These are phyloP conservation scores for Megamerina dolium DNA, from an alignment of 2,888 invertebrate genomes.

Conservation along the genomic window DNA sequence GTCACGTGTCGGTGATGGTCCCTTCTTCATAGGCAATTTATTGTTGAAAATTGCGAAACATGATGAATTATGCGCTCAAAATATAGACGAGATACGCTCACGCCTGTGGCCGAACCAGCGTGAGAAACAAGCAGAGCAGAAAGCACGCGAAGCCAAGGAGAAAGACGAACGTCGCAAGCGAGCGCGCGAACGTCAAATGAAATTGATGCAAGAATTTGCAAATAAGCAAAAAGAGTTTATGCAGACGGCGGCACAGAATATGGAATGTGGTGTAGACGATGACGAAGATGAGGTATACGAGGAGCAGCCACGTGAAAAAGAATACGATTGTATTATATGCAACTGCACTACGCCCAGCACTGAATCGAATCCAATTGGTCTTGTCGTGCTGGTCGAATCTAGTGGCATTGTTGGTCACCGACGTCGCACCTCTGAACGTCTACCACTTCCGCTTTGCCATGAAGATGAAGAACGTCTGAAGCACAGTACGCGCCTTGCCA, in stretches of 20 bases:
- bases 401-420: slow-evolving; percentile 84
- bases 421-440: slow-evolving; percentile 46
- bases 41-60: slow-evolving; percentile 68
- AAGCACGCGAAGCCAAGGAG: slow-evolving; percentile 59
- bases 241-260: slow-evolving; percentile 66
- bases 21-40: slow-evolving; percentile 76
- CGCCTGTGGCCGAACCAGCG: slow-evolving; percentile 77
- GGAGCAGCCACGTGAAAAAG: slow-evolving; percentile 58
- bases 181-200: slow-evolving; percentile 84
- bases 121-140: slow-evolving; percentile 70
- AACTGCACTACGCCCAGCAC: slow-evolving; percentile 83
- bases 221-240: slow-evolving; percentile 86
- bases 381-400: slow-evolving; percentile 78
- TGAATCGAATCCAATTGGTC: slow-evolving; percentile 76
- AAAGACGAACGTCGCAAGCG: slow-evolving; percentile 76
- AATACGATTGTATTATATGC: slow-evolving; percentile 95
- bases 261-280: slow-evolving; percentile 51
- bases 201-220: slow-evolving; percentile 90
- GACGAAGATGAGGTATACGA: slow-evolving; percentile 57
- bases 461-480: slow-evolving; percentile 57
- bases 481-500: slow-evolving; percentile 62
- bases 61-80: slow-evolving; percentile 64
- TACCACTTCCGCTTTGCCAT: slow-evolving; percentile 58
- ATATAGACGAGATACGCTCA: slow-evolving; percentile 65
- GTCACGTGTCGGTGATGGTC: slow-evolving; percentile 70